Conservation (phyloP, 2,888 invertebrate genomes). For the Alitta virens region DNA sequence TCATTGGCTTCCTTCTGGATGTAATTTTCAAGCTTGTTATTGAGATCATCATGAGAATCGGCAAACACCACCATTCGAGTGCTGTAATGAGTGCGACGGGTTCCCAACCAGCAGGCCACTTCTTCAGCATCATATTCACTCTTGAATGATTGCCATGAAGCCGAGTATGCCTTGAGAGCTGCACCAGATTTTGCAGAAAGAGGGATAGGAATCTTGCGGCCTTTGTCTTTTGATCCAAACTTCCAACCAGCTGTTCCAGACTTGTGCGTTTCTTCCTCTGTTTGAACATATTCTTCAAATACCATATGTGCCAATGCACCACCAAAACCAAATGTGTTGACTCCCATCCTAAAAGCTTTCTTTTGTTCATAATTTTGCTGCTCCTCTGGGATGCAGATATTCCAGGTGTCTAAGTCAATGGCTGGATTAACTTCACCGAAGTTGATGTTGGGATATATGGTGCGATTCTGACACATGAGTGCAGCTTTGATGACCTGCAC, state of each 20-base stretch:
- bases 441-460: constrained; percentile 18
- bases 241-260: constrained; percentile 19
- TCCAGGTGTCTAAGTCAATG: not conserved
- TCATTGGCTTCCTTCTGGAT: constrained; percentile 7
- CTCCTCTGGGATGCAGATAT: constrained; percentile 16
- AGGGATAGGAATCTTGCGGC: constrained; percentile 8
- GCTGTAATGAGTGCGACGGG: constrained; percentile 17
- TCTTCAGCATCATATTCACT: constrained; percentile 19
- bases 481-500: constrained; percentile 25
- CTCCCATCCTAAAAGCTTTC: constrained; percentile 17
- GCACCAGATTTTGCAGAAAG: constrained; percentile 21
- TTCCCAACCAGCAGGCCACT: constrained; percentile 16
- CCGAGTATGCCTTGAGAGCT: constrained; percentile 13
- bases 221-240: constrained; percentile 12
- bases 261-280: not conserved
- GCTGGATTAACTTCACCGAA: constrained; percentile 7
- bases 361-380: constrained; percentile 8
- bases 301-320: constrained; percentile 24
- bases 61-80: constrained; percentile 16
- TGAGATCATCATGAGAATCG: constrained; percentile 14
- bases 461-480: constrained; percentile 13
- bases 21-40: constrained; percentile 9
- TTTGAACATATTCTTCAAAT: constrained; percentile 20
- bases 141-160: constrained; percentile 12
- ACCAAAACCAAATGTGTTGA: constrained; percentile 22